Conservation (phyloP, 2,113 vertebrate species). For the Epinephelus fuscoguttatus region DNA sequence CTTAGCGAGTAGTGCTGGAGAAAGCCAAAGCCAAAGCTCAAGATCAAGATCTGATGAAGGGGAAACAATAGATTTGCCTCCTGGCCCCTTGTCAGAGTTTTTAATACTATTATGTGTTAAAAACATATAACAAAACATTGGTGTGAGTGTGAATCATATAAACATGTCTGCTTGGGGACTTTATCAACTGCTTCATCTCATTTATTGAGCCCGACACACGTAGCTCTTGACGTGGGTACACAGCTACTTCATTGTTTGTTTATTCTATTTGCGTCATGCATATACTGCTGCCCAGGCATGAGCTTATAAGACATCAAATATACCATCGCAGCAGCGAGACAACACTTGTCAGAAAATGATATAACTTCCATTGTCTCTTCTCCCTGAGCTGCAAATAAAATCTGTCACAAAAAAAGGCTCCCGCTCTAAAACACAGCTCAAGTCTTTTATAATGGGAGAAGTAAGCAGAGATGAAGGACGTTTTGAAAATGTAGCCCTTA, state of each 20-base stretch:
- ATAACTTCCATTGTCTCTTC: conserved; percentile 3
- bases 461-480: conserved; percentile 3
- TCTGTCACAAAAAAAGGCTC: neutral
- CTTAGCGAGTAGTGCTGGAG: too few relatives aligned
- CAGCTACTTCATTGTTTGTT: conserved; percentile 22
- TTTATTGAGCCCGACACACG: neutral
- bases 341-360: conserved; percentile 11
- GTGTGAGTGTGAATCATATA: too few relatives aligned
- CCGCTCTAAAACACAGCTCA: neutral
- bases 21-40: too few relatives aligned
- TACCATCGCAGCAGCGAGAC: neutral
- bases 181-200: conserved; percentile 18
- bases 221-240: neutral
- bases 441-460: conserved; percentile 14
- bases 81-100: too few relatives aligned
- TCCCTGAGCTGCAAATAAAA: conserved; percentile 11
- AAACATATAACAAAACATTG: too few relatives aligned
- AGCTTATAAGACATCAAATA: conserved; percentile 1
- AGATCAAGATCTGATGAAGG: too few relatives aligned
- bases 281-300: neutral
- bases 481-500: neutral
- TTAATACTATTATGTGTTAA: too few relatives aligned
- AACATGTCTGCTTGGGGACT: too few relatives aligned
- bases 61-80: too few relatives aligned
- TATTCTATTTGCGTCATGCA: conserved; percentile 13